Conservation (phyloP, 2,888 invertebrate genomes). For the Oxytorus armatus region DNA sequence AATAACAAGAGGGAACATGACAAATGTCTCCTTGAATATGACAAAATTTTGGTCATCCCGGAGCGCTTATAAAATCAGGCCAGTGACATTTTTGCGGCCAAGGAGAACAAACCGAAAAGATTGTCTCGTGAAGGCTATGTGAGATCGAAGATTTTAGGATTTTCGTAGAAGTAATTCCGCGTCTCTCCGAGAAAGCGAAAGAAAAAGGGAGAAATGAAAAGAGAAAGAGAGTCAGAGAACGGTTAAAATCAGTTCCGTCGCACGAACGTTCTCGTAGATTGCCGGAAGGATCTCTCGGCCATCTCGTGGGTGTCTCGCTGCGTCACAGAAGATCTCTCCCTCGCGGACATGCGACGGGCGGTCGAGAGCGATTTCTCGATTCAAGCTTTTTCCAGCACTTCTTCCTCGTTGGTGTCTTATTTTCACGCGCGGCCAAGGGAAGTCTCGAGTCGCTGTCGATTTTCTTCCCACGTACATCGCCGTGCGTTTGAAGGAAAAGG, state of each 20-base stretch:
- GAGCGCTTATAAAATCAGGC: neutral
- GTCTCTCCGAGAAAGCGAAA: neutral
- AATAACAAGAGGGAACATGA: too few relatives aligned
- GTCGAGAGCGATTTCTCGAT: slow-evolving; percentile 53
- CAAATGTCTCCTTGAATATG: neutral
- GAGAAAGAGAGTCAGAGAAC: slow-evolving; percentile 18
- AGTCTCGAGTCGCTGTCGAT: slow-evolving; percentile 46
- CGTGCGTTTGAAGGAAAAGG: slow-evolving; percentile 35
- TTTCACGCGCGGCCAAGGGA: slow-evolving; percentile 28
- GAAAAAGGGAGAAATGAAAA: too few relatives aligned
- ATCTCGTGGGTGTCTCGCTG: slow-evolving; percentile 47
- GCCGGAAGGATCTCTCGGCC: slow-evolving; percentile 54
- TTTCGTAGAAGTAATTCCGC: slow-evolving; percentile 40
- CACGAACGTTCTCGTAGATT: slow-evolving; percentile 59
- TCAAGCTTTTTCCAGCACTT: slow-evolving; percentile 42
- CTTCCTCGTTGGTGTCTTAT: slow-evolving; percentile 23
- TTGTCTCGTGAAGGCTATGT: neutral
- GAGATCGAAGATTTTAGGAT: slow-evolving; percentile 30
- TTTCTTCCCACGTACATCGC: slow-evolving; percentile 43
- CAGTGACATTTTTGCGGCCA: neutral
- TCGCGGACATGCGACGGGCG: slow-evolving; percentile 16
- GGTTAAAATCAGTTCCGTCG: slow-evolving; percentile 62
- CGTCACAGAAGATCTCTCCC: slow-evolving; percentile 29
- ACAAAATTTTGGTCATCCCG: too few relatives aligned
- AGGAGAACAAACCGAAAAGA: slow-evolving; percentile 2